Evolutionary conservation across 2,888 invertebrate genomes (phyloP).

Genomic region (Nematopogon swammerdamellus): DNA sequence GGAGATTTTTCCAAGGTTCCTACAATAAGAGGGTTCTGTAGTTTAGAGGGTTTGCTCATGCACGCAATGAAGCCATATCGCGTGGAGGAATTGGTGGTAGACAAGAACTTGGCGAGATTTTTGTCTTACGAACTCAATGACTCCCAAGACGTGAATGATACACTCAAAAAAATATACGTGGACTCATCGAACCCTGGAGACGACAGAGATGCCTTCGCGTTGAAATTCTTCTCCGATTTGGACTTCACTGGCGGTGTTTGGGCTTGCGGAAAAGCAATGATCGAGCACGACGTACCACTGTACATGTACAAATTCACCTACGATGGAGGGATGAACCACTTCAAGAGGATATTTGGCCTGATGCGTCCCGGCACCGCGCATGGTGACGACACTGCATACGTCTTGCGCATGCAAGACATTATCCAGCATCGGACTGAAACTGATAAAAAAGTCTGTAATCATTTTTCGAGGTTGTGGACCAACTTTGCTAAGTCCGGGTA

Average conservation of each 20-base stretch:
- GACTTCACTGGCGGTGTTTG: slow-evolving; percentile 23
- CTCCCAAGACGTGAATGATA: slow-evolving; percentile 11
- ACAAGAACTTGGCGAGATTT: slow-evolving; percentile 18
- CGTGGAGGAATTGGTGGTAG: slow-evolving; percentile 16
- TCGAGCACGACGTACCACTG: slow-evolving; percentile 16
- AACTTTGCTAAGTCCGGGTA: slow-evolving; percentile 30
- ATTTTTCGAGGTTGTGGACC: slow-evolving; percentile 26
- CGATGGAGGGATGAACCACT: slow-evolving; percentile 15
- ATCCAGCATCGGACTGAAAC: slow-evolving; percentile 2
- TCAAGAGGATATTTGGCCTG: neutral
- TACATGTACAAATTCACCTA: slow-evolving; percentile 25
- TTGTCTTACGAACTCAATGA: slow-evolving; percentile 17
- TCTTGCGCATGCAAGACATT: slow-evolving; percentile 11
- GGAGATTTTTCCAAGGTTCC: slow-evolving; percentile 35
- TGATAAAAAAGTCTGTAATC: slow-evolving; percentile 14
- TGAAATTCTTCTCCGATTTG: slow-evolving; percentile 26
- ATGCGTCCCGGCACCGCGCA: neutral
- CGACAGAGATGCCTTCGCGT: slow-evolving; percentile 15
- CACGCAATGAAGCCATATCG: slow-evolving; percentile 15
- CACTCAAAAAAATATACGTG: slow-evolving; percentile 14
- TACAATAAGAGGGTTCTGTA: slow-evolving; percentile 43
- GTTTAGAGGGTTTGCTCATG: slow-evolving; percentile 38
- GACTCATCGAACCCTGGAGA: neutral
- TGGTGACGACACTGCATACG: slow-evolving; percentile 9
- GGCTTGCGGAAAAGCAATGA: slow-evolving; percentile 16